Evolutionary conservation across 2,113 vertebrate genomes (phyloP).

Genomic region (Glaucomys volans): DNA sequence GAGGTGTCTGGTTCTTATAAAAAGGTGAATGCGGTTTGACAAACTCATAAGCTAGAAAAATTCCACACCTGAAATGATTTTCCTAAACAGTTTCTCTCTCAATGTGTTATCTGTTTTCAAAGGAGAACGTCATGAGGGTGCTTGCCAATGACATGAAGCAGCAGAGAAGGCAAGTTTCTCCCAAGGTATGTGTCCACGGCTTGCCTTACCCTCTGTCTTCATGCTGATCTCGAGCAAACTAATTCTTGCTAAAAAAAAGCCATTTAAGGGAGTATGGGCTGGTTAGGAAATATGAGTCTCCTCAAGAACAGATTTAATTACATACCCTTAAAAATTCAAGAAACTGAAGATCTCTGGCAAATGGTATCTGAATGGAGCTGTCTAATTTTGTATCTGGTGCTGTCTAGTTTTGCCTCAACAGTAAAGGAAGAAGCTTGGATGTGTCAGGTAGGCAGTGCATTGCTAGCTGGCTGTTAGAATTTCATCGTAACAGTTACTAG

Average conservation of each 20-base stretch:
- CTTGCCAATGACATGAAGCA: slow-evolving; percentile 64
- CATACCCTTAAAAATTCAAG: neutral
- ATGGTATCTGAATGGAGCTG: neutral
- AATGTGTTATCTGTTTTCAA: slow-evolving; percentile 25
- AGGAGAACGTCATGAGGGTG: slow-evolving; percentile 72
- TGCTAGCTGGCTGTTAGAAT: slow-evolving; percentile 87
- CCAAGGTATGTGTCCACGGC: neutral
- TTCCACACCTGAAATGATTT: neutral
- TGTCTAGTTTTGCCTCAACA: neutral
- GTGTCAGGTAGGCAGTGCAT: slow-evolving; percentile 87
- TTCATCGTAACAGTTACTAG: slow-evolving; percentile 85
- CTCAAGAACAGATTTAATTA: neutral
- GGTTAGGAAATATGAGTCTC: neutral
- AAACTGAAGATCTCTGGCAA: neutral
- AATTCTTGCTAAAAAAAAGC: neutral
- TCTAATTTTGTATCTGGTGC: neutral
- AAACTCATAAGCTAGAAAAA: neutral
- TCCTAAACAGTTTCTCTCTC: neutral
- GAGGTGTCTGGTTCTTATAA: neutral
- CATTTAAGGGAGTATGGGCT: neutral
- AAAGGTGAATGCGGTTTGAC: neutral
- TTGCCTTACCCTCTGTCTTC: neutral
- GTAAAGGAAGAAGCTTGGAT: neutral
- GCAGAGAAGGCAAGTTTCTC: slow-evolving; percentile 61
- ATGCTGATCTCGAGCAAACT: neutral